Evolutionary conservation across 2,797 vertebrate genomes (phyloP).

Genomic region (Coilia nasus): DNA sequence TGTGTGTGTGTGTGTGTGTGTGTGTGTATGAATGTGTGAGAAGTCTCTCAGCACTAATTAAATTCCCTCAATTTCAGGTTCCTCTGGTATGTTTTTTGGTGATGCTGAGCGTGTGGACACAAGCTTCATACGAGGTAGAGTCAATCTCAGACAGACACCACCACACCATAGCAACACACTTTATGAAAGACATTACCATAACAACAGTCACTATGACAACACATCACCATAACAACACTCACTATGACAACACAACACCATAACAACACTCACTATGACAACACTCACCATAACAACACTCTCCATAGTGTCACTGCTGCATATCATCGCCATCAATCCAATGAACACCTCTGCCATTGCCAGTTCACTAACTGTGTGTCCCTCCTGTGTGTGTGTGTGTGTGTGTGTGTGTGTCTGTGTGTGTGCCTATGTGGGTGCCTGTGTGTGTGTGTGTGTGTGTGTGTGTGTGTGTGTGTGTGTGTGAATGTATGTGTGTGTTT

Average conservation of each 20-base stretch:
- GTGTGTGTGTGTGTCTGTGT: too few relatives aligned
- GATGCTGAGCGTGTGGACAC: neutral
- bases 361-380: neutral
- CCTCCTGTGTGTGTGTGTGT: too few relatives aligned
- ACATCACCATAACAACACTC: neutral
- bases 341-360: neutral
- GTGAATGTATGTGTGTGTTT: neutral
- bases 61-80: neutral
- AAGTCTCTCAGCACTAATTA: too few relatives aligned
- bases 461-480: slow-evolving; percentile 5
- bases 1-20: too few relatives aligned
- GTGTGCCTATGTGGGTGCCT: too few relatives aligned
- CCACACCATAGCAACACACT: neutral
- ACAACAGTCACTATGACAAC: neutral
- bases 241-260: too few relatives aligned
- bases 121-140: slow-evolving; percentile 1
- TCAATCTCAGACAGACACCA: neutral
- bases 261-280: neutral
- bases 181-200: neutral
- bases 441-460: slow-evolving; percentile 5
- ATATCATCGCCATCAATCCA: too few relatives aligned
- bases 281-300: too few relatives aligned
- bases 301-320: too few relatives aligned
- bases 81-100: neutral
- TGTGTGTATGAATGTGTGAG: too few relatives aligned